phyloP scores from a whole-genome alignment of 2,797 vertebrate genomes.

The Gouania willdenowi region DNA sequence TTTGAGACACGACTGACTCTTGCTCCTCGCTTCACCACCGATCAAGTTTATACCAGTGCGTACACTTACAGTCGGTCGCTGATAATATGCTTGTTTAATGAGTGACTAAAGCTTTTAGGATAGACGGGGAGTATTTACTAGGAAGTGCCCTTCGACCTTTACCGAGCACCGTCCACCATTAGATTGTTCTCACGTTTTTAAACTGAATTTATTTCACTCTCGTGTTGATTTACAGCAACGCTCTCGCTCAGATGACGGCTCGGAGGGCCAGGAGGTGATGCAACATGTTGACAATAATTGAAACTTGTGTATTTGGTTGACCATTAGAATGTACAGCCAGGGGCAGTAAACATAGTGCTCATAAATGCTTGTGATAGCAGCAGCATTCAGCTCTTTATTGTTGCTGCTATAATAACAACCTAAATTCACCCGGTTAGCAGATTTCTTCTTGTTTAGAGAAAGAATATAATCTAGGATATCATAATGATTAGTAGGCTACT shows the following conservation, averaged over 20 bases:
- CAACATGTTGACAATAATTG: not conserved
- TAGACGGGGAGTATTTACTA: too few species aligned
- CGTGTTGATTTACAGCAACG: too few species aligned
- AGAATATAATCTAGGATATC: not conserved
- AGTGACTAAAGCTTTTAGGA: not conserved
- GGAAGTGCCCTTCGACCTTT: too few species aligned
- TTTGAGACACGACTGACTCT: constrained; percentile 2
- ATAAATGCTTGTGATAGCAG: not conserved
- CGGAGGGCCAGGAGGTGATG: not conserved
- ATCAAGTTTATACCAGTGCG: not conserved
- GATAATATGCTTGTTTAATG: not conserved
- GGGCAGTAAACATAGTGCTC: fast-evolving
- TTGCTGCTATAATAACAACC: too few species aligned
- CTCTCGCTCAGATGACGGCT: too few species aligned
- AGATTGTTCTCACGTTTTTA: too few species aligned
- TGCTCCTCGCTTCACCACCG: not conserved
- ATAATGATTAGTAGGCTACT: too few species aligned
- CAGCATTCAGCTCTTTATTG: too few species aligned
- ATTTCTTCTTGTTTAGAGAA: not conserved
- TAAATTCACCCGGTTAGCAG: not conserved
- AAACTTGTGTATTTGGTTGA: not conserved
- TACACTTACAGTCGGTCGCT: not conserved
- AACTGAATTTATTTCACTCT: too few species aligned
- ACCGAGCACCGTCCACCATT: too few species aligned
- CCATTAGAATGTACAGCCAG: not conserved